Evolutionary conservation across 1,140 invertebrate species (phyloP), one percentile per base, ranked within the genome.

Genomic region (Pogonus chalceus): DNA sequence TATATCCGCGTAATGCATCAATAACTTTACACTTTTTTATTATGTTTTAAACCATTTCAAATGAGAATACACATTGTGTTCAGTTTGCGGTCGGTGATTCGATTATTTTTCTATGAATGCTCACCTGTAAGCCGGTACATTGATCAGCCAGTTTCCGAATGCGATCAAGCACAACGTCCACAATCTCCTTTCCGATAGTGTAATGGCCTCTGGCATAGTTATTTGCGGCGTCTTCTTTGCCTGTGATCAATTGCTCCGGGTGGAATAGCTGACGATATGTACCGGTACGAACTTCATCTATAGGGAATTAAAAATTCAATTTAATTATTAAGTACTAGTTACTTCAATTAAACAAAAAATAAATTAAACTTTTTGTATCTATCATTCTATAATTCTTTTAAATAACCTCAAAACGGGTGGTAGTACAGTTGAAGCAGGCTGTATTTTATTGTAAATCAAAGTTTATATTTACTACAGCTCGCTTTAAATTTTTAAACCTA

Each of bases 151-250:
- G 67, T 64, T 85, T 85, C 23, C 84, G 74, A 56, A 86, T 76
- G 12, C 85, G 76, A 66, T 90, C 88, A 26, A 90, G 69, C 0
- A 90, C 87, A 4, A 87, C 69, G 62, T 90, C 87, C 1, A 91
- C 84, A 56, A 90, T 85, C 72, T 88, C 89, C 67, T 87, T 90
- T 61, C 88, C 88, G 62, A 91, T 88, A 55, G 88, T 91, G 74
- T 91, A 91, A 72, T 91, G 88, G 24, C 88, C 88, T 23, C 88
- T 73, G 7, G 87, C 87, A 65, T 89, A 89, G 70, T 90, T 90
- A 67, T 90, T 90, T 24, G 87, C 88, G 7, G 87, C 87, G 68
- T 90, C 87, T 69, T 90, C 85, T 65, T 79, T 79, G 18, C 83
- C 83, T 24, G 81, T 85, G 54, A 87, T 84, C 35, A 87, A 69